Evolutionary conservation across 2,113 vertebrate genomes (phyloP).

Genomic region (Anser cygnoides): DNA sequence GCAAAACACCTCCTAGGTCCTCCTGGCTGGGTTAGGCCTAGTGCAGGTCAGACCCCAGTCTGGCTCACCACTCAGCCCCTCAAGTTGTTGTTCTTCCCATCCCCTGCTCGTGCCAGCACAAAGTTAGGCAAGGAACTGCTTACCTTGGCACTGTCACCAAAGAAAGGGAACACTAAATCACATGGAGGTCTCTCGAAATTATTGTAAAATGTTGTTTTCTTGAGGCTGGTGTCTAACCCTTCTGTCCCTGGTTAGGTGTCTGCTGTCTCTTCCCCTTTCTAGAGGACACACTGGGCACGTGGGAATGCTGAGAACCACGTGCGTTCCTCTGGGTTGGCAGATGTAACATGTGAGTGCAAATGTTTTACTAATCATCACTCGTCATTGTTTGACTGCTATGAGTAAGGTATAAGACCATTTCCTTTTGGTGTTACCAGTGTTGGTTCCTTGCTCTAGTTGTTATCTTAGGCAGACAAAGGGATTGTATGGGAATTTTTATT

Average conservation of each 20-base stretch:
- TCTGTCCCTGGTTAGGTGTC: neutral
- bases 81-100: neutral
- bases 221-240: neutral
- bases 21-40: fast-evolving
- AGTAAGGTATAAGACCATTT: neutral
- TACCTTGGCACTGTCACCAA: neutral
- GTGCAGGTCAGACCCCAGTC: fast-evolving
- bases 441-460: neutral
- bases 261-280: neutral
- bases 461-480: neutral
- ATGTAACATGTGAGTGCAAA: fast-evolving
- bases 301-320: fast-evolving
- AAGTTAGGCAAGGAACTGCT: neutral
- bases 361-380: neutral
- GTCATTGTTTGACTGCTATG: neutral
- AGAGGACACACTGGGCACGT: fast-evolving
- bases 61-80: fast-evolving
- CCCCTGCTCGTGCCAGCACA: neutral
- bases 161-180: fast-evolving
- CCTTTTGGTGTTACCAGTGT: neutral
- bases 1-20: neutral
- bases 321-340: neutral
- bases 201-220: fast-evolving
- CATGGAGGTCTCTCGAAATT: fast-evolving
- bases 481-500: neutral